phyloP scores from a whole-genome alignment of 2,797 vertebrate genomes.

The Thripadectes ignobilis region DNA sequence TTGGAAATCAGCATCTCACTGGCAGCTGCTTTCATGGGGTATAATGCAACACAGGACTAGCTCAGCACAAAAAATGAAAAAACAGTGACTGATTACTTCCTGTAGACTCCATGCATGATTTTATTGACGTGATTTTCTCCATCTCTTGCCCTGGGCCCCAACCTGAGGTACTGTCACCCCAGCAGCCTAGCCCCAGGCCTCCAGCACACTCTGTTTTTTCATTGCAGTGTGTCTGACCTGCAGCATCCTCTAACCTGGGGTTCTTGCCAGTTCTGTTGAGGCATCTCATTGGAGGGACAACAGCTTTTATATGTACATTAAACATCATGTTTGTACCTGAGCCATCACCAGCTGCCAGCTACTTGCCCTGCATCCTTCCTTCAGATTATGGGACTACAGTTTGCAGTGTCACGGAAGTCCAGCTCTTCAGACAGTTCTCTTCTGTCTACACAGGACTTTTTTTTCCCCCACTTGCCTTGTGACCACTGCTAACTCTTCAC shows the following conservation, averaged over 20 bases:
- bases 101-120: background rate
- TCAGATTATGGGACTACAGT: background rate
- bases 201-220: background rate
- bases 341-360: background rate
- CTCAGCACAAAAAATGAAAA: background rate
- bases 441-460: background rate
- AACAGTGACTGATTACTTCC: background rate
- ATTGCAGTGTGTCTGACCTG: background rate
- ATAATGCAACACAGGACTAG: background rate
- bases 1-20: constrained; percentile 34
- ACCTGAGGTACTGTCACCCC: background rate
- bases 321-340: background rate
- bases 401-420: background rate
- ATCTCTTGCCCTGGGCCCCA: background rate
- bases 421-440: background rate
- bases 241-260: background rate
- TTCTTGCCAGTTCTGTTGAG: background rate
- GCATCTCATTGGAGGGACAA: background rate
- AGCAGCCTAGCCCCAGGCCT: background rate
- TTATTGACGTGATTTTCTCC: background rate
- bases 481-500: background rate
- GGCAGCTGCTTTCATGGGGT: constrained; percentile 23
- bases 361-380: background rate
- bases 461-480: rapidly evolving
- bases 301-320: rapidly evolving